Percentiles rank a stretch among this genome's conserved stretches.
These are phyloP conservation scores for Hydractinia echinata DNA, from an alignment of 30 jellyfish, hydroid and myxozoan species.

Conservation along the genomic window DNA sequence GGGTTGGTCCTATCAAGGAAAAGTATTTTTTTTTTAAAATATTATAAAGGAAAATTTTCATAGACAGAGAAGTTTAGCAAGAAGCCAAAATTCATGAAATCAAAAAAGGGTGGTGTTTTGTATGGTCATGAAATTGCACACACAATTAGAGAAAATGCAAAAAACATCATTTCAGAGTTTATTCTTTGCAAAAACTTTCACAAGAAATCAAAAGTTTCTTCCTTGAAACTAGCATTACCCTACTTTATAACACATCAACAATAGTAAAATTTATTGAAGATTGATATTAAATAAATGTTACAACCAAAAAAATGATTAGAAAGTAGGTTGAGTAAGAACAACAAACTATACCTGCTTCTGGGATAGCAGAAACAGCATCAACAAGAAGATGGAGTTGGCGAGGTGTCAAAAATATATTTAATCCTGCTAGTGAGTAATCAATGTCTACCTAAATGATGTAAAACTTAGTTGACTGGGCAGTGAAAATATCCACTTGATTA, in stretches of 20 bases:
- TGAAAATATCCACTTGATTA: no score
- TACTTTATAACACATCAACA: no score
- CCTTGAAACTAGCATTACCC: no score
- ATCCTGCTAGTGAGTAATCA: constrained; percentile 85
- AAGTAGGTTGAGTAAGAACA: not conserved
- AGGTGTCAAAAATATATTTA: constrained; percentile 85
- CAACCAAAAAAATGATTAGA: not conserved
- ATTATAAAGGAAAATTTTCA: not conserved
- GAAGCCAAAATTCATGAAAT: not conserved
- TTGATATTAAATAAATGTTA: not conserved
- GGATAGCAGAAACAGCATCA: constrained; percentile 54
- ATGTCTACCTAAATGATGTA: constrained; percentile 55
- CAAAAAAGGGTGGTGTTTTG: not conserved
- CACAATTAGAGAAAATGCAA: not conserved
- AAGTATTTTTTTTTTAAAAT: not conserved
- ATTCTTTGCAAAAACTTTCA: no score
- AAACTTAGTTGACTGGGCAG: not conserved
- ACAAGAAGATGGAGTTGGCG: constrained; percentile 75
- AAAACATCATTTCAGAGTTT: not conserved
- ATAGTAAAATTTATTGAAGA: not conserved
- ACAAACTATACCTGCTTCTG: constrained; percentile 27
- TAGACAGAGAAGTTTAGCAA: not conserved
- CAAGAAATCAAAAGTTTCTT: no score
- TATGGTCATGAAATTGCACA: constrained; percentile 5
- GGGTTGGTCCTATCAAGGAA: not conserved